Percentiles rank a stretch among this genome's conserved stretches.
These are phyloP conservation scores for Lepilemur ruficaudatus DNA, from an alignment of 2,797 vertebrate genomes.

Conservation along the genomic window DNA sequence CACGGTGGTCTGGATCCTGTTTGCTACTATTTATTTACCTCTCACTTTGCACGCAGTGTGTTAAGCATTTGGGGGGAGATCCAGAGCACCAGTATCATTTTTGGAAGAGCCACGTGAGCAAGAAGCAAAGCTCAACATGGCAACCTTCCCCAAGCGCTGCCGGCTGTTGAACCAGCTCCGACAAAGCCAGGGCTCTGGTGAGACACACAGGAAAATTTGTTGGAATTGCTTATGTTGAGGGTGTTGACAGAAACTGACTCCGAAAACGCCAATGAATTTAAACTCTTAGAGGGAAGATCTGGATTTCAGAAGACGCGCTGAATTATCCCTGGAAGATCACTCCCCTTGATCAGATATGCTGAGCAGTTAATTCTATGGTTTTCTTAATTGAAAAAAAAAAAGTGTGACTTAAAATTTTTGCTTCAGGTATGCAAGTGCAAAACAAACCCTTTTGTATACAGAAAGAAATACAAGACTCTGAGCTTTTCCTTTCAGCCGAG, in stretches of 20 bases:
- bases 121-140: neutral
- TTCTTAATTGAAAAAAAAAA: neutral
- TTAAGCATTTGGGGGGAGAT: neutral
- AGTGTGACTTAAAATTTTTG: slow-evolving; percentile 43
- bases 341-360: neutral
- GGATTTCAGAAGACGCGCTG: neutral
- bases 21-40: neutral
- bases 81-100: neutral
- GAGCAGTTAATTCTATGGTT: neutral
- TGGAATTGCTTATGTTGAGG: neutral
- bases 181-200: neutral
- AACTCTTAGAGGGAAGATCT: neutral
- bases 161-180: too few species aligned
- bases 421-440: slow-evolving; percentile 28
- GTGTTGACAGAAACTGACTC: neutral
- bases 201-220: neutral
- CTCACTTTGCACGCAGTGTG: neutral
- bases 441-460: neutral
- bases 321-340: neutral
- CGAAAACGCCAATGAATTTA: neutral
- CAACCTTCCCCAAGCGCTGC: too few species aligned
- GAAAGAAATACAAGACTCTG: slow-evolving; percentile 54
- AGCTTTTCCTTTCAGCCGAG: neutral
- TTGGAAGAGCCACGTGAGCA: neutral
- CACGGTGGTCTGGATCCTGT: neutral